Conservation (phyloP, 2,888 invertebrate genomes). For the Hermodice carunculata region DNA sequence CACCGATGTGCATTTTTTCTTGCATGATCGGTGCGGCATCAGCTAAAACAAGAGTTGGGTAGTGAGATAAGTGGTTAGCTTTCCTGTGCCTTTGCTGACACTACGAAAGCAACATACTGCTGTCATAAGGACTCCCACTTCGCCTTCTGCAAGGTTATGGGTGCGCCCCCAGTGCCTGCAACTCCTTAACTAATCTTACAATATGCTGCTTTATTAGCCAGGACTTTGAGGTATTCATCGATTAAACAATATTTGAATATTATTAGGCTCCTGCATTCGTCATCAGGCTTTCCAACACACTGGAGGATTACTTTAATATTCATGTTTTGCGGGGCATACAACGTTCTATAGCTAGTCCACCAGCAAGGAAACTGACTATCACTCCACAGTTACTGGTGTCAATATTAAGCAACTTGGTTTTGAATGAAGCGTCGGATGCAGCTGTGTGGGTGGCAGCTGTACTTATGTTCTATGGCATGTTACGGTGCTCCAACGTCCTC, state of each 20-base stretch:
- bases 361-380: not conserved
- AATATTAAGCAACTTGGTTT: not conserved
- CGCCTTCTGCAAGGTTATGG: not conserved
- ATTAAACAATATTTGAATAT: not conserved
- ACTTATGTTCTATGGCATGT: conserved; percentile 5
- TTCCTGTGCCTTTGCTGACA: not conserved
- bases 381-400: conserved; percentile 1
- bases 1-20: too few relatives aligned
- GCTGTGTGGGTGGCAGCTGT: conserved; percentile 3
- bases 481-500: not conserved
- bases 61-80: not conserved
- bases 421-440: not conserved
- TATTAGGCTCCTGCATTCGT: not conserved
- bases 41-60: not conserved
- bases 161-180: not conserved
- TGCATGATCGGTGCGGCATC: too few relatives aligned
- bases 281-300: not conserved
- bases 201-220: conserved; percentile 1
- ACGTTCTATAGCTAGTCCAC: not conserved
- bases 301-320: not conserved
- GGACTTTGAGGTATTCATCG: not conserved
- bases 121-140: not conserved
- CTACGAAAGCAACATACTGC: not conserved
- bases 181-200: not conserved
- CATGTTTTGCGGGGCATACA: not conserved